phyloP scores from a whole-genome alignment of 2,113 vertebrate genomes.

The Scolopax mira region DNA sequence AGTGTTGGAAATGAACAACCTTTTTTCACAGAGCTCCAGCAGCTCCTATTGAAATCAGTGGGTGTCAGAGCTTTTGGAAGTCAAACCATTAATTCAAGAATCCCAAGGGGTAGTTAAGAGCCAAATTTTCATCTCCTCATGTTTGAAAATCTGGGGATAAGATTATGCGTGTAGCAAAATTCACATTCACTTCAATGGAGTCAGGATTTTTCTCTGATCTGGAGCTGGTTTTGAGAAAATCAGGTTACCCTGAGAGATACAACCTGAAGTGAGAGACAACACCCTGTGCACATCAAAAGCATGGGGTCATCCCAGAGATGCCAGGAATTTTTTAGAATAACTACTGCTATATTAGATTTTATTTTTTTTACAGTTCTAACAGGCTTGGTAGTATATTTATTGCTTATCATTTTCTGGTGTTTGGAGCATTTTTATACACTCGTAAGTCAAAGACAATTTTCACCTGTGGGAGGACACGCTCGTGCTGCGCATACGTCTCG shows the following conservation, averaged over 20 bases:
- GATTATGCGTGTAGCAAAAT: neutral
- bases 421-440: neutral
- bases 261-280: neutral
- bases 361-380: neutral
- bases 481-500: neutral
- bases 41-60: constrained; percentile 44
- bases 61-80: constrained; percentile 31
- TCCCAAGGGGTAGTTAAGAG: neutral
- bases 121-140: constrained; percentile 12
- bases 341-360: neutral
- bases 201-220: neutral
- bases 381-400: neutral
- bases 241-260: neutral
- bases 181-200: neutral
- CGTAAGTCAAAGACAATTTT: neutral
- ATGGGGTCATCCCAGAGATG: neutral
- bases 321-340: neutral
- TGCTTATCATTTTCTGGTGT: neutral
- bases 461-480: neutral
- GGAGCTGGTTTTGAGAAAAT: neutral
- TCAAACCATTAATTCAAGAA: constrained; percentile 9
- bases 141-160: constrained; percentile 8
- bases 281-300: neutral
- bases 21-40: constrained; percentile 24
- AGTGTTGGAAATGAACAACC: constrained; percentile 9